Conservation (phyloP, 2,888 invertebrate species). For the Globia sparganii region DNA sequence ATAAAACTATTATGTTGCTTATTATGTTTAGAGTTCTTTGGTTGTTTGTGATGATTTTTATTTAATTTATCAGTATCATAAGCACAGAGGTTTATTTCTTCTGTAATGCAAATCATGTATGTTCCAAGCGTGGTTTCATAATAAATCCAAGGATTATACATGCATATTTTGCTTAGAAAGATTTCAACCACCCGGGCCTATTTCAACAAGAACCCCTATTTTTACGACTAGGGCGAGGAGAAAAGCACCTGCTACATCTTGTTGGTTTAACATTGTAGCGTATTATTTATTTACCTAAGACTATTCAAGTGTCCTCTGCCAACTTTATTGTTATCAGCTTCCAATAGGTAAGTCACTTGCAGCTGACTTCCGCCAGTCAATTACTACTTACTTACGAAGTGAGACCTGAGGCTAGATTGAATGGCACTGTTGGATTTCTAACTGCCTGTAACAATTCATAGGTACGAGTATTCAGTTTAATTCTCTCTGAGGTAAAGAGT, state of each 20-base stretch:
- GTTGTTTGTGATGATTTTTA: not conserved
- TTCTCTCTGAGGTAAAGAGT: not conserved
- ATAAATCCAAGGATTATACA: no score
- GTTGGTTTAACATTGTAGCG: not conserved
- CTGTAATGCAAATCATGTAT: not conserved
- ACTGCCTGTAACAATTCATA: not conserved
- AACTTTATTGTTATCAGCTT: not conserved
- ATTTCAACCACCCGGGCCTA: not conserved
- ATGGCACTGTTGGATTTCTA: no score
- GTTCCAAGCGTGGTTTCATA: not conserved
- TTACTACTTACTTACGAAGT: not conserved
- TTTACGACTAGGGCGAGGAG: slow-evolving; percentile 31
- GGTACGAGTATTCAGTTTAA: not conserved
- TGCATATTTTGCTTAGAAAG: slow-evolving; percentile 10
- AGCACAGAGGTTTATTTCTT: not conserved
- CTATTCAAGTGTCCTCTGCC: not conserved
- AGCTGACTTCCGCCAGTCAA: not conserved
- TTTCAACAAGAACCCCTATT: slow-evolving; percentile 3
- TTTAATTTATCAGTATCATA: not conserved
- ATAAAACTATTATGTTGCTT: not conserved
- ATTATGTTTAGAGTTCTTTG: not conserved
- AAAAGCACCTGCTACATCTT: slow-evolving; percentile 33
- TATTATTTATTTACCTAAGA: slow-evolving; percentile 1
- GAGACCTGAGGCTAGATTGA: not conserved
- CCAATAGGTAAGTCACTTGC: not conserved